Evolutionary conservation across 2,797 vertebrate species (phyloP).

Genomic region (Pelobates cultripes): DNA sequence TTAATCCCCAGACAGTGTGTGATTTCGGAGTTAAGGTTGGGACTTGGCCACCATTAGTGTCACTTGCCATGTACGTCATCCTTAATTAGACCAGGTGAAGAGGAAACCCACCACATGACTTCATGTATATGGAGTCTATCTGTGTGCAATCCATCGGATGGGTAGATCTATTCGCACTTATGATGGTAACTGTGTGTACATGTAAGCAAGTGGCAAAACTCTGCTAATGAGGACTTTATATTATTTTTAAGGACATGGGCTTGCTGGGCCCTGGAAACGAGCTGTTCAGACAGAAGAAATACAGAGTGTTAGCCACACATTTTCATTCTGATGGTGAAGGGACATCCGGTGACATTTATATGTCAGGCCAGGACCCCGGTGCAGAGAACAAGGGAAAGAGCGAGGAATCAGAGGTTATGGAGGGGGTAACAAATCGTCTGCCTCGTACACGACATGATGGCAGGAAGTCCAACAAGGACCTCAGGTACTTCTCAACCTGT

Average conservation of each 20-base stretch:
- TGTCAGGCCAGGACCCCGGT: slow-evolving; percentile 57
- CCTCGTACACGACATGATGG: slow-evolving; percentile 61
- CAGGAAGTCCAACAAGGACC: slow-evolving; percentile 61
- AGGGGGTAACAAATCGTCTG: slow-evolving; percentile 65
- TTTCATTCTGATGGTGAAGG: slow-evolving; percentile 70
- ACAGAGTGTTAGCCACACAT: slow-evolving; percentile 66
- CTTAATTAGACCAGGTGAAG: no score
- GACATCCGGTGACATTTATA: neutral
- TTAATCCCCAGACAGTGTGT: no score
- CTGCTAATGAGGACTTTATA: no score
- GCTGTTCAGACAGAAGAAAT: slow-evolving; percentile 71
- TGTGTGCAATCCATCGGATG: no score
- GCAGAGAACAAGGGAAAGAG: slow-evolving; percentile 67
- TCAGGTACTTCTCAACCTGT: slow-evolving; percentile 59
- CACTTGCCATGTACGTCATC: no score
- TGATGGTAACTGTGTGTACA: no score
- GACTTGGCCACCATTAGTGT: no score
- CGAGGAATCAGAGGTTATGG: slow-evolving; percentile 71
- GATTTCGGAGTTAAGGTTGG: no score
- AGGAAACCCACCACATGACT: no score
- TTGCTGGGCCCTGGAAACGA: slow-evolving; percentile 84
- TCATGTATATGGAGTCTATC: no score
- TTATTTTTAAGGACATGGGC: slow-evolving; percentile 81
- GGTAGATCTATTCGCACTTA: no score
- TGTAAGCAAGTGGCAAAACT: no score